Base-by-base conservation (phyloP, 1,140 invertebrate genomes). In the Dreissena rostriformis region DNA sequence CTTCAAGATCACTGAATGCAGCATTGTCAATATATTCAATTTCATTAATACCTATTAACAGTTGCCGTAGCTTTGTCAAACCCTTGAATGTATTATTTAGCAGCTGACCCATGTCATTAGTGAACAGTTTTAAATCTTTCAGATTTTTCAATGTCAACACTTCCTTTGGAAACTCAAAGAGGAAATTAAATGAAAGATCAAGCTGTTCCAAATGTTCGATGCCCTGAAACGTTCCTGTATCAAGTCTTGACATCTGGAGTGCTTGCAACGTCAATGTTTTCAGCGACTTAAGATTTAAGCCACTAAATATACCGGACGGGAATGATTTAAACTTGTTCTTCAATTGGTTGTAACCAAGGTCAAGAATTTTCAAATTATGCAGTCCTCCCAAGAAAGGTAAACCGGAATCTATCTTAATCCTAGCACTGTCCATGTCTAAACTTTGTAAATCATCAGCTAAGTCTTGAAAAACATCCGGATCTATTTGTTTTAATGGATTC, bases 81-180 rank as follows among this genome's bases (percentile, higher is more conserved):
- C 82, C 82, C 6, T 28, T 14, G 57, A 77, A 84, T 0, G 82
- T 77, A 52, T 78, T 52, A 28, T 84, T 84, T 51, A 65, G 76
- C 2, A 84, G 39, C 28, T 24, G 61, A 29, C 29, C 67, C 29
- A 84, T 61, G 24, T 84, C 82, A 61, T 84, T 84, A 19, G 73
- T 71, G 61, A 77, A 84, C 11, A 84, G 67, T 53, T 84, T 77
- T 29, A 84, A 70, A 49, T 66, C 82, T 84, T 84, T 39, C 19
- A 84, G 68, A 65, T 84, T 77, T 65, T 65, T 84, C 12, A 84
- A 49, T 22, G 22, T 84, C 24, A 55, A 57, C 15, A 84, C 22
- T 78, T 84, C 82, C 17, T 19, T 49, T 19, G 82, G 82, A 57
- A 84, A 77, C n/a, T 84, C 82, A 15, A 55, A 77, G 29, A 84